phyloP scores from a whole-genome alignment of 2,888 invertebrate species.

The Epinotia demarniana region DNA sequence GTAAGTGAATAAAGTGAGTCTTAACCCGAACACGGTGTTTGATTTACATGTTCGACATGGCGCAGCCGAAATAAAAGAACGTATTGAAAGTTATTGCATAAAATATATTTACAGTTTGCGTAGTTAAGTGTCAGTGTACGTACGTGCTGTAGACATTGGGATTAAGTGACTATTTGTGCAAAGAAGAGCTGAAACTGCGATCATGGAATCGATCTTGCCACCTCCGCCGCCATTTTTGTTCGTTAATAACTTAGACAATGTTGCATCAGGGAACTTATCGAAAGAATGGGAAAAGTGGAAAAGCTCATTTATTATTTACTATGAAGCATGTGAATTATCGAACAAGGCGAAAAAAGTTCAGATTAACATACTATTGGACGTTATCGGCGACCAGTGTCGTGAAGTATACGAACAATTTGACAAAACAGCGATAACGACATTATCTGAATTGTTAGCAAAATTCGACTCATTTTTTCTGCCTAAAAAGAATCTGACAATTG shows the following conservation, averaged over 20 bases:
- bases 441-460: conserved; percentile 38
- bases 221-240: conserved; percentile 17
- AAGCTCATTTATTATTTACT: conserved; percentile 23
- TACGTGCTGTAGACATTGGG: neutral
- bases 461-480: conserved; percentile 46
- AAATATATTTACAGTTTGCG: neutral
- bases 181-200: too few relatives aligned
- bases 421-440: conserved; percentile 13
- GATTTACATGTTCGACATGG: too few relatives aligned
- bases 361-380: conserved; percentile 15
- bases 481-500: conserved; percentile 47
- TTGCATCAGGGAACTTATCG: conserved; percentile 3
- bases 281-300: neutral
- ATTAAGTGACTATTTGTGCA: neutral
- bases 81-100: neutral
- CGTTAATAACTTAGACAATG: conserved; percentile 2
- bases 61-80: conserved; percentile 11
- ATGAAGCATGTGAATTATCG: conserved; percentile 17
- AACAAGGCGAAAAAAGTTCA: conserved; percentile 1
- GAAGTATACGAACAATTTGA: conserved; percentile 22
- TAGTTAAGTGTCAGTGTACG: neutral
- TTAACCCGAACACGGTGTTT: too few relatives aligned
- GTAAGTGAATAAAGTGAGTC: too few relatives aligned
- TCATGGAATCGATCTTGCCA: conserved; percentile 5
- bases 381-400: conserved; percentile 23